phyloP scores from a whole-genome alignment of 30 jellyfish, hydroid and myxozoan species.

The Aurelia coerulea region DNA sequence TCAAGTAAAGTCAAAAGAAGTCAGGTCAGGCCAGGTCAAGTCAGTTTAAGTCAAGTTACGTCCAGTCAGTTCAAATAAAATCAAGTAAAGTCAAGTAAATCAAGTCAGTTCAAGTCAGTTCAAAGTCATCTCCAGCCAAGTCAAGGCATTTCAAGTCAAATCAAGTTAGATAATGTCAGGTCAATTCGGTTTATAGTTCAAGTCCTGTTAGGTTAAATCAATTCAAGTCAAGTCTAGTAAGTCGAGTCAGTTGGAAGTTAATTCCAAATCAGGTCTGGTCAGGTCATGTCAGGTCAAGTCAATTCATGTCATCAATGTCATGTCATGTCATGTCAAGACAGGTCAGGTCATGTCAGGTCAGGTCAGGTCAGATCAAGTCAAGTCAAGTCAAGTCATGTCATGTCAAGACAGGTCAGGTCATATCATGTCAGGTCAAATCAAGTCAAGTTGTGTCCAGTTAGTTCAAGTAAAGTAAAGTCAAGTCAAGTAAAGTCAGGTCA shows the following conservation, averaged over 20 bases:
- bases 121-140: background rate
- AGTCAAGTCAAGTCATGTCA: background rate
- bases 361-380: background rate
- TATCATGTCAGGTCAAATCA: conserved; percentile 1
- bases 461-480: background rate
- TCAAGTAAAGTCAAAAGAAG: too few relatives aligned
- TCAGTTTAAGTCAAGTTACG: too few relatives aligned
- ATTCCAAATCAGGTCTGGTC: background rate
- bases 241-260: background rate
- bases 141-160: too few relatives aligned
- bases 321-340: background rate
- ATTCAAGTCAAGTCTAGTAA: too few relatives aligned
- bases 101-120: too few relatives aligned
- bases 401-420: conserved; percentile 7
- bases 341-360: background rate
- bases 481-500: background rate
- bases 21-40: too few relatives aligned
- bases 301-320: background rate
- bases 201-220: too few relatives aligned
- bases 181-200: too few relatives aligned
- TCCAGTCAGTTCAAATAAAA: too few relatives aligned
- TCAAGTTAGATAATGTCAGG: too few relatives aligned
- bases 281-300: background rate
- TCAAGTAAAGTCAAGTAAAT: too few relatives aligned
- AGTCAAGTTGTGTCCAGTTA: background rate